A percentile compares a stretch with the other conserved stretches of the same genome.
These are phyloP conservation scores for Phenacoccus solenopsis DNA, from an alignment of 1,140 invertebrate genomes.

Conservation along the genomic window DNA sequence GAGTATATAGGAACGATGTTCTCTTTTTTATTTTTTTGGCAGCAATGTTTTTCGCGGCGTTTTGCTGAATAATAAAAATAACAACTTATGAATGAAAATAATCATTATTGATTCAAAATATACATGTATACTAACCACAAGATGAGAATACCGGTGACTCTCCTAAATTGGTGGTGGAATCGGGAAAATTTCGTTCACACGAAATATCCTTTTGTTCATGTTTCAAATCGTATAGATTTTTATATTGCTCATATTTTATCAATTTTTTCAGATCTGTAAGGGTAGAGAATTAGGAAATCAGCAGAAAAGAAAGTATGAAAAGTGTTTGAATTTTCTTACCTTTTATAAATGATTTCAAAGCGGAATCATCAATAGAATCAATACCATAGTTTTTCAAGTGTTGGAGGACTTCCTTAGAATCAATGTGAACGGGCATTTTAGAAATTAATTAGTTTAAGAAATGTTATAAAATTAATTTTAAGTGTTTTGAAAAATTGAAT, in stretches of 20 bases:
- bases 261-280: conserved; percentile 4
- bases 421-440: conserved; percentile 1
- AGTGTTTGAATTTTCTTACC: background rate
- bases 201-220: background rate
- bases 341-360: background rate
- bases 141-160: background rate
- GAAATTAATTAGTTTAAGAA: too few species aligned
- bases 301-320: background rate
- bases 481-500: too few species aligned
- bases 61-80: background rate
- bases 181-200: background rate
- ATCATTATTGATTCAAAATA: background rate
- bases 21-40: background rate
- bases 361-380: background rate
- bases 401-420: background rate
- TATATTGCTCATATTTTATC: background rate
- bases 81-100: background rate
- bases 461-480: too few species aligned
- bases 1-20: background rate
- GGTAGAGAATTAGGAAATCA: background rate
- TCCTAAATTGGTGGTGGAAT: background rate
- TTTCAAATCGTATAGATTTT: background rate
- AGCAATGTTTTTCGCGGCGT: background rate
- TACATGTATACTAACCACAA: background rate
- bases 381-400: background rate